Evolutionary conservation across 2,113 vertebrate species (phyloP).

Genomic region (Melanotaenia duboulayi): DNA sequence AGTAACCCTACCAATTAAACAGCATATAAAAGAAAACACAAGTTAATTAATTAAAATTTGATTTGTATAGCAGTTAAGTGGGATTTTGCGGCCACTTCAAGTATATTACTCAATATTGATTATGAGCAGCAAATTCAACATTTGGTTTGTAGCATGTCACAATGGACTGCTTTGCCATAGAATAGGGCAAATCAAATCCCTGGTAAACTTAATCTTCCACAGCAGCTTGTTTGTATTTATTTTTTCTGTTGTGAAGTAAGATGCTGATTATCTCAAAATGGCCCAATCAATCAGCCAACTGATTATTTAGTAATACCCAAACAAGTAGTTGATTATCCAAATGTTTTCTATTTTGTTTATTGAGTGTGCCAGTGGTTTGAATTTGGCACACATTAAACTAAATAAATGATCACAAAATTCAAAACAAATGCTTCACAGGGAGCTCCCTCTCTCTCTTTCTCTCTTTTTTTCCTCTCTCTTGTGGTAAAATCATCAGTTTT

Average conservation of each 20-base stretch:
- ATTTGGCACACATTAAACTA: no score
- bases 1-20: no score
- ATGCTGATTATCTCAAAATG: not conserved
- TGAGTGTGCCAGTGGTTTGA: no score
- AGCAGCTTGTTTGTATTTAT: not conserved
- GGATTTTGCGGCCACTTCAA: not conserved
- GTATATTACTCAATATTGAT: not conserved
- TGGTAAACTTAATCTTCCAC: not conserved
- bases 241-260: not conserved
- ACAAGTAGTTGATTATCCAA: not conserved
- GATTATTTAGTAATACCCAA: not conserved
- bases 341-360: no score
- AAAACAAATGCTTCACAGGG: not conserved
- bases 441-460: not conserved
- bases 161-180: no score
- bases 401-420: no score
- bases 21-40: no score
- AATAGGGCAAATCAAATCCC: no score
- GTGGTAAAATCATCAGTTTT: conserved; percentile 28
- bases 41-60: no score
- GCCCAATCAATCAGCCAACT: not conserved
- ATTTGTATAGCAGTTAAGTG: not conserved
- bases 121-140: not conserved
- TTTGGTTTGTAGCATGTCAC: not conserved
- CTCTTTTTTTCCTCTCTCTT: not conserved